Evolutionary conservation across 1,140 invertebrate species (phyloP), one percentile per base, ranked within the genome.

Genomic region (Triops longicaudatus): DNA sequence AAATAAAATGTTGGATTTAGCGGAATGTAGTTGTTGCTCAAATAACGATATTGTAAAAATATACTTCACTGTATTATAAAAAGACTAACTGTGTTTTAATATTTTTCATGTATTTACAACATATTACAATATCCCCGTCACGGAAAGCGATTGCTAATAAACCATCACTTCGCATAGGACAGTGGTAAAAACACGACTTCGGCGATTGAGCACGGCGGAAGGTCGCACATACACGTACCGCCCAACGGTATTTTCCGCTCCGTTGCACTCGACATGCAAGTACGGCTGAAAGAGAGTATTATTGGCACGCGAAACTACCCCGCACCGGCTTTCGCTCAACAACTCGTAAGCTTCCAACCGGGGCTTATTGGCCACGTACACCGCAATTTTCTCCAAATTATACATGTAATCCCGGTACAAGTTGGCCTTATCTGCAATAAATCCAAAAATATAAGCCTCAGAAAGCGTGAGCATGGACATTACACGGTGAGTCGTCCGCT

Each of bases 151-250:
- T 81, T 76, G 44, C 81, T 78, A 85, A 78, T 87, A 88, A n/a
- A 87, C 85, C 81, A 84, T 84, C 12, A 88, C 87, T 82, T 88
- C 87, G 79, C 88, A 88, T 11, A 88, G 80, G 26, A 88, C 85
- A 44, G 87, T 84, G 50, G 84, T 86, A 81, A 87, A 88, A 5
- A 87, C 81, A 77, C 84, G 82, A 76, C 84, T 85, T 84, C 85
- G 87, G 44, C 85, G 82, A 79, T 87, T 85, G n/a, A 85, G 83
- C 3, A 85, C 82, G n/a, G 87, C 87, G 78, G 83, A 85, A 1
- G 87, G 86, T 80, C 87, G 84, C 31, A 88, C 84, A 78, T 87
- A 87, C 17, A 88, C 82, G 79, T 87, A 88, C n/a, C 87, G 83
- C 11, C 87, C 88, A 22, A 80, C 82, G 26, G 85, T 81, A 10